Evolutionary conservation across 1,140 invertebrate species (phyloP), one percentile per base, ranked within the genome.

Genomic region (Drosophila melanogaster): DNA sequence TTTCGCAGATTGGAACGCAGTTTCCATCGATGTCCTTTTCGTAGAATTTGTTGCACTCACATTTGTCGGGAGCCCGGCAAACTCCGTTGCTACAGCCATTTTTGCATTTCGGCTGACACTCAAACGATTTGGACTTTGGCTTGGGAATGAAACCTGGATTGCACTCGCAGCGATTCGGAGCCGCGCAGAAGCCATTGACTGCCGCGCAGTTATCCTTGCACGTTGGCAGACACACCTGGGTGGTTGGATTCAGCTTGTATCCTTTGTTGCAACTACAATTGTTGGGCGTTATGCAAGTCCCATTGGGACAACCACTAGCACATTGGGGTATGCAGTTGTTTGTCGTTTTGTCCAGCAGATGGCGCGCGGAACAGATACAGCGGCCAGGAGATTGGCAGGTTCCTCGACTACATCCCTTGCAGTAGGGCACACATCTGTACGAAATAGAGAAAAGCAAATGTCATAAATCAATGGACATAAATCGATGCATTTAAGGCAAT

Each of bases 11-110:
- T 4, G 73, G 73, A 2, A 3, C 30, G 38, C 73, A 76, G 1
- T 58, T 73, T 30, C 74, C 74, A 58, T 85, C 74, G 12, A 44
- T 4, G 8, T 84, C 56, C 92, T 94, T 65, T 93, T 94, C 81
- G 94, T 96, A 61, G 41, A 72, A 53, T 15, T 11, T 47, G 22
- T 86, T 66, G 57, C 81, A 85, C 14, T 69, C 40, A 14, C 78
- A 87, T 11, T 54, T 35, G 11, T 84, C 57, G 12, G 81, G 81
- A 4, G 67, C 81, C 10, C 51, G 37, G 15, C 81, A 85, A 22
- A 77, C 43, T 0, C 81, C 81, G n/a, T 85, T 85, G 66, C 62
- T 67, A 49, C 81, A 85, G 7, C 55, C 51, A 17, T 24, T 54
- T 19, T 51, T 49, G 37, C 81, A 85, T n/a, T 71, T 54, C 8